phyloP scores from a whole-genome alignment of 2,797 vertebrate genomes.

The Morelia viridis region DNA sequence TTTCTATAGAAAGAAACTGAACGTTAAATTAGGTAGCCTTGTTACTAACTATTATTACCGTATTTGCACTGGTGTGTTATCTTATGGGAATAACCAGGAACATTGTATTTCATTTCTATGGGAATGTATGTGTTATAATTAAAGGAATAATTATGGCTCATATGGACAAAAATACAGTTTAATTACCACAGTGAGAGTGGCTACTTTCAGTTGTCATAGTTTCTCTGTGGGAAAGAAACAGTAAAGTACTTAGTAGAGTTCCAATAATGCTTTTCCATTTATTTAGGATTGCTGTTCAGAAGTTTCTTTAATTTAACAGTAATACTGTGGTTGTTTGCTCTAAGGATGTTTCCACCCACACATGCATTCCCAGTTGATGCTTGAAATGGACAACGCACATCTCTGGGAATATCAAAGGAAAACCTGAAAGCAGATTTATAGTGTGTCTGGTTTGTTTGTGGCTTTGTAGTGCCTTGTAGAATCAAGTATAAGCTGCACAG shows the following conservation, averaged over 20 bases:
- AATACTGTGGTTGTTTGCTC: conserved; percentile 8
- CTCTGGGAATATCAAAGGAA: conserved; percentile 9
- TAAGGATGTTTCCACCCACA: conserved; percentile 16
- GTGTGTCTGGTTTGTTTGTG: neutral
- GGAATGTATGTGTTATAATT: conserved; percentile 14
- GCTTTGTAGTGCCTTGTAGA: neutral
- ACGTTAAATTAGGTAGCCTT: conserved; percentile 14
- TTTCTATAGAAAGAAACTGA: conserved; percentile 3
- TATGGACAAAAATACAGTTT: neutral
- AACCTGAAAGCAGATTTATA: neutral
- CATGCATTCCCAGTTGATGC: conserved; percentile 10
- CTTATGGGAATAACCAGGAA: conserved; percentile 35
- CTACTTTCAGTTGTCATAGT: conserved; percentile 24
- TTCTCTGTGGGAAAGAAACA: conserved; percentile 14
- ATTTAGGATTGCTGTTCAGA: conserved; percentile 21
- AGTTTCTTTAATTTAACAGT: conserved; percentile 24
- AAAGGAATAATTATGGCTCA: conserved; percentile 15
- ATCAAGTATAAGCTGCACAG: neutral
- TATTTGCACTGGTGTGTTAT: conserved; percentile 23
- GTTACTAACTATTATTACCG: conserved; percentile 20
- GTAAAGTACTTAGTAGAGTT: neutral
- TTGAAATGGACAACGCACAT: neutral
- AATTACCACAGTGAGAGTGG: conserved; percentile 1
- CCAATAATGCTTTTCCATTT: conserved; percentile 1
- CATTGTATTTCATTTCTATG: conserved; percentile 37